Evolutionary conservation across 2,888 invertebrate genomes (phyloP).

Genomic region (Mylabris sibirica): DNA sequence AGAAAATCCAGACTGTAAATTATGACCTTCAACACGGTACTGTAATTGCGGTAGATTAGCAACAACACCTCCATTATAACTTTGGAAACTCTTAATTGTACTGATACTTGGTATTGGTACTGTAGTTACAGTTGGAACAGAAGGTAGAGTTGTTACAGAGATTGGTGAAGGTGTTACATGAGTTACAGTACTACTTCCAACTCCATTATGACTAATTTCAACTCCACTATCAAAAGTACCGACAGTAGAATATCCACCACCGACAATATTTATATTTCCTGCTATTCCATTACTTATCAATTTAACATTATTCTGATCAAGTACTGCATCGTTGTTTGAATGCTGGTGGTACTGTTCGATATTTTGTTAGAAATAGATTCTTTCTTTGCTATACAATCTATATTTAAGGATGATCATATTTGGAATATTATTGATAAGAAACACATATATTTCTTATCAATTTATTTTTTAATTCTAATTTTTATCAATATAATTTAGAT

Average conservation of each 20-base stretch:
- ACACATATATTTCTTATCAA: neutral
- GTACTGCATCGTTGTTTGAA: slow-evolving; percentile 12
- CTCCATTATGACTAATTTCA: slow-evolving; percentile 46
- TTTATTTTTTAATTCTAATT: neutral
- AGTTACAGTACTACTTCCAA: slow-evolving; percentile 36
- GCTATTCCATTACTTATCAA: neutral
- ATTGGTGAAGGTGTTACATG: slow-evolving; percentile 42
- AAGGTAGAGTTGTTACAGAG: slow-evolving; percentile 39
- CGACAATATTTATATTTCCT: slow-evolving; percentile 51
- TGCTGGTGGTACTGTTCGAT: slow-evolving; percentile 28
- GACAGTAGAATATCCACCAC: slow-evolving; percentile 55
- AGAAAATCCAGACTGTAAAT: slow-evolving; percentile 8
- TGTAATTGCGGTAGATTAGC: slow-evolving; percentile 57
- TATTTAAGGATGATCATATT: neutral
- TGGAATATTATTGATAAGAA: neutral
- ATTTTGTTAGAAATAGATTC: slow-evolving; percentile 18
- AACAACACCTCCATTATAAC: slow-evolving; percentile 53
- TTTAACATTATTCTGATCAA: neutral
- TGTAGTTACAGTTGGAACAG: slow-evolving; percentile 47
- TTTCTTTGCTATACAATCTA: neutral
- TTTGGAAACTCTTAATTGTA: slow-evolving; percentile 45
- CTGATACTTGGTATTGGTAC: slow-evolving; percentile 50
- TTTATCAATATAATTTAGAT: slow-evolving; percentile 35
- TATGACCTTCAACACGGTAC: slow-evolving; percentile 42
- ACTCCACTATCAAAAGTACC: slow-evolving; percentile 40